phyloP scores from a whole-genome alignment of 23 tunicate species.

The Oikopleura albicans region DNA sequence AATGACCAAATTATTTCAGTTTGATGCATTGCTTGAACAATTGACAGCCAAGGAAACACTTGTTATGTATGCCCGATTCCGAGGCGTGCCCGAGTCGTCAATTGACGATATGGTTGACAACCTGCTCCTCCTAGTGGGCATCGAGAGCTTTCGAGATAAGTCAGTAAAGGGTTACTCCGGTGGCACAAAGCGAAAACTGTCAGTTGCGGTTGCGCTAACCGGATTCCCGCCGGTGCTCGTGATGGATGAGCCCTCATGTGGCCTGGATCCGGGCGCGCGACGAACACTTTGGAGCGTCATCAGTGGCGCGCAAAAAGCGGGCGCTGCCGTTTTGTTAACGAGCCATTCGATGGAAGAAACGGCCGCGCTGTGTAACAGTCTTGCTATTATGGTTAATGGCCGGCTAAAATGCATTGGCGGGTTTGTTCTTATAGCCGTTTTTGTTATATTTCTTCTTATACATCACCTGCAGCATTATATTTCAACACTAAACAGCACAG shows the following conservation, averaged over 20 bases:
- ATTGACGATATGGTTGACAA: constrained; percentile 30
- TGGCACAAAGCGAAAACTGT: constrained; percentile 75
- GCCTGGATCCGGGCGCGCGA: constrained; percentile 93
- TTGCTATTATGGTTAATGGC: constrained; percentile 12
- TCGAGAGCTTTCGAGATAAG: constrained; percentile 35
- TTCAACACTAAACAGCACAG: too few relatives aligned
- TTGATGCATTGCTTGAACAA: constrained; percentile 75
- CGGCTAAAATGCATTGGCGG: not conserved
- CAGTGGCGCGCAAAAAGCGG: not conserved
- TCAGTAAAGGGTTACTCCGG: constrained; percentile 66
- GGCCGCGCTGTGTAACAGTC: not conserved
- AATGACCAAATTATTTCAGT: too few relatives aligned
- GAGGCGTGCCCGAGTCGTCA: constrained; percentile 47
- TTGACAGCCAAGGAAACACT: constrained; percentile 86
- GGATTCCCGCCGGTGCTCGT: constrained; percentile 44
- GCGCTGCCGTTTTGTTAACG: constrained; percentile 1
- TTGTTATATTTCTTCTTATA: too few relatives aligned
- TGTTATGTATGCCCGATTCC: constrained; percentile 53
- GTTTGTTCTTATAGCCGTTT: too few relatives aligned
- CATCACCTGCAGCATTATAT: too few relatives aligned
- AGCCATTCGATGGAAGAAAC: constrained; percentile 9
- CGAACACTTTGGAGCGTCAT: constrained; percentile 81
- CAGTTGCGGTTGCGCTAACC: constrained; percentile 77
- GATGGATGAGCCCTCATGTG: constrained; percentile 93
- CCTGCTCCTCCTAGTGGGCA: constrained; percentile 33